Conservation (phyloP, 1,140 invertebrate species). For the Caenorhabditis briggsae region DNA sequence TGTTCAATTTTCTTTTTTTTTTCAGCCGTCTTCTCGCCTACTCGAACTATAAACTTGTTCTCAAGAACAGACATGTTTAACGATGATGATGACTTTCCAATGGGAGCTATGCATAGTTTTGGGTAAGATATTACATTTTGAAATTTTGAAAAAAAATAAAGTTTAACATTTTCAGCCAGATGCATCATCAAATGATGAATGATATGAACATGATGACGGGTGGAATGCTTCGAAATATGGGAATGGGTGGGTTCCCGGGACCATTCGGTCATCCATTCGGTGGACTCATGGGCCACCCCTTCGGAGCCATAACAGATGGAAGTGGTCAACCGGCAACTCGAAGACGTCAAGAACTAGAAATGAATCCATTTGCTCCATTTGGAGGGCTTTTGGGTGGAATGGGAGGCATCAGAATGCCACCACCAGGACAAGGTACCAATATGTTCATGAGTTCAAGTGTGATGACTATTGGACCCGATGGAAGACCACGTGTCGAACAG, state of each 20-base stretch:
- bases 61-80: slow-evolving; percentile 14
- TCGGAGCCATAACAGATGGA: slow-evolving; percentile 41
- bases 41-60: slow-evolving; percentile 5
- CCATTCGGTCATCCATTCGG: slow-evolving; percentile 35
- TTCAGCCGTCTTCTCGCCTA: background rate
- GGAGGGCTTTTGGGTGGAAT: slow-evolving; percentile 5
- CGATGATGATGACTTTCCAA: slow-evolving; percentile 42
- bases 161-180: background rate
- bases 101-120: slow-evolving; percentile 24
- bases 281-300: slow-evolving; percentile 1
- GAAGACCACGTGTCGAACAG: slow-evolving; percentile 70
- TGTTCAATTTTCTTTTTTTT: no score
- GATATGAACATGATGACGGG: slow-evolving; percentile 53
- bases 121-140: slow-evolving; percentile 7
- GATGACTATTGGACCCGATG: slow-evolving; percentile 71
- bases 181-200: slow-evolving; percentile 42
- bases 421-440: slow-evolving; percentile 23
- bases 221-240: slow-evolving; percentile 36
- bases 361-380: slow-evolving; percentile 33
- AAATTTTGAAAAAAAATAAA: background rate
- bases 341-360: slow-evolving; percentile 19
- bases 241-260: slow-evolving; percentile 28
- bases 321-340: slow-evolving; percentile 9
- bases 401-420: slow-evolving; percentile 38
- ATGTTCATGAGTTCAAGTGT: slow-evolving; percentile 74